Evolutionary conservation across 2,113 vertebrate genomes (phyloP).

Genomic region (Paramisgurnus dabryanus): DNA sequence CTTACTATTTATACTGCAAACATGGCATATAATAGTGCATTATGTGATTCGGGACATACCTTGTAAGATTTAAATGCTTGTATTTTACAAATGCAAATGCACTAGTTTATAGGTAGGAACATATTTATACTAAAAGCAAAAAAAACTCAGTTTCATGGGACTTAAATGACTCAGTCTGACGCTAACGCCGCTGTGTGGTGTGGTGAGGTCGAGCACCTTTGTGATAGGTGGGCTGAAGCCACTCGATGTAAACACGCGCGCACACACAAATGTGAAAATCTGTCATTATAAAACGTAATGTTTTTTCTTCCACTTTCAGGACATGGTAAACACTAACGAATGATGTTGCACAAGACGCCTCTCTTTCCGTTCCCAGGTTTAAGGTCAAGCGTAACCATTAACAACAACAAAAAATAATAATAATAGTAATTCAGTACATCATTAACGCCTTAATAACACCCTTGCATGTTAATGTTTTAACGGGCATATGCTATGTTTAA

Average conservation of each 20-base stretch:
- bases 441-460: not conserved
- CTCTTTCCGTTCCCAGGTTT: not conserved
- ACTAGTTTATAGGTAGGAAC: too few relatives aligned
- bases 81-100: too few relatives aligned
- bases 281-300: too few relatives aligned
- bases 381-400: not conserved
- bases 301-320: not conserved
- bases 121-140: too few relatives aligned
- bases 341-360: not conserved
- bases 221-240: not conserved
- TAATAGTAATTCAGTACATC: not conserved
- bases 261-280: not conserved
- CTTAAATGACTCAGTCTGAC: not conserved
- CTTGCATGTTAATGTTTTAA: not conserved
- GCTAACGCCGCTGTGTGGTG: constrained; percentile 4
- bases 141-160: too few relatives aligned
- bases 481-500: not conserved
- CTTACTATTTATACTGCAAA: too few relatives aligned
- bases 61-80: too few relatives aligned
- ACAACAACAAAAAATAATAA: not conserved
- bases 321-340: constrained; percentile 3
- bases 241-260: too few relatives aligned
- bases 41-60: too few relatives aligned
- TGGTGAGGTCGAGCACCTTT: not conserved
- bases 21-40: too few relatives aligned